Evolutionary conservation across 35 echinoderm and acorn worm genomes (phyloP), one percentile per base, ranked within the genome.

Genomic region (Hemicentrotus pulcherrimus): DNA sequence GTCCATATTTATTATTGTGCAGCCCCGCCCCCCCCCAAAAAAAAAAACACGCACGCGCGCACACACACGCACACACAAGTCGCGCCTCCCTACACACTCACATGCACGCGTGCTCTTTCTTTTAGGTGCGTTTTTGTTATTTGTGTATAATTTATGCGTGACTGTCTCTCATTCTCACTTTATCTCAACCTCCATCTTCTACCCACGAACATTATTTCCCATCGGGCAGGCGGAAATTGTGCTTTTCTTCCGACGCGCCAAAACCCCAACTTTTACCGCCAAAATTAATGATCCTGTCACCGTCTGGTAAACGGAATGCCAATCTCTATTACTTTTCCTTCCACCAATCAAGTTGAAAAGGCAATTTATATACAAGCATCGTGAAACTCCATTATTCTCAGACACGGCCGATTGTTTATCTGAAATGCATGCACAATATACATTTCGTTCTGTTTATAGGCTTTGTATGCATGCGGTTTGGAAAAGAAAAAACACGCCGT

Each of bases 321-420:
- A 78, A 78, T 78, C 65, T 78, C 65, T 78, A 78, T 78, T 78
- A 78, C 65, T n/a, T n/a, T 28, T 28, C 65, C 65, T 78, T 78
- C 65, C 6, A 78, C 65, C 65, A 78, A 78, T 78, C 65, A n/a
- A 78, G 65, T 22, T 18, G 65, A n/a, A 78, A 78, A 78, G 22
- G 65, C 65, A 22, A 28, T 78, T 78, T 78, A 78, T 78, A 78
- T 78, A 0, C 19, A 78, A n/a, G 28, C 65, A 78, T 78, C 65
- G 24, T 7, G 65, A 78, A 78, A 78, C 22, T n/a, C 28, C 4
- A 6, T n/a, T 78, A 28, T 78, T 78, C 4, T n/a, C 6, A 28
- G 4, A 28, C 65, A 78, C 65, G 65, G 22, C 65, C 28, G 65
- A 78, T 78, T 78, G 65, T 78, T 78, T 78, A 78, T 78, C 65